phyloP scores from a whole-genome alignment of 2,113 vertebrate species.

The Sterrhoptilus dennistouni region DNA sequence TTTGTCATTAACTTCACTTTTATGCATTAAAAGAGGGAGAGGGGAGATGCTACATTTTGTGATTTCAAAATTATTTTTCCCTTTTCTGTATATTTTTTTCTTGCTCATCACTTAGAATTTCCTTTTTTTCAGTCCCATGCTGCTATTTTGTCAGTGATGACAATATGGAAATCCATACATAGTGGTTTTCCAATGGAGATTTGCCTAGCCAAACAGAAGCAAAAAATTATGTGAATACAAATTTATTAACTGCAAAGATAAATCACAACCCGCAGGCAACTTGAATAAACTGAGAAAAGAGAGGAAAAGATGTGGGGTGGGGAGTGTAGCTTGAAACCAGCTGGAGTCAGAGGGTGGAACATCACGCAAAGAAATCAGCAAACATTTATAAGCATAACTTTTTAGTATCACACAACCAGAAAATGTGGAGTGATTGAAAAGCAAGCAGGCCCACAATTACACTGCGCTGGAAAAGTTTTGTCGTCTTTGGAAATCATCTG shows the following conservation, averaged over 20 bases:
- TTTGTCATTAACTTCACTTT: constrained; percentile 31
- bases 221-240: constrained; percentile 27
- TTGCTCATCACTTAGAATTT: not conserved
- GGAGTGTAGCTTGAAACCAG: not conserved
- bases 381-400: constrained; percentile 29
- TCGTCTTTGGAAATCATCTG: constrained; percentile 15
- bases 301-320: not conserved
- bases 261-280: not conserved
- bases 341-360: not conserved
- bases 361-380: not conserved
- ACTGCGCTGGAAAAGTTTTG: constrained; percentile 11
- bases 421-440: not conserved
- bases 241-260: constrained; percentile 40
- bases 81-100: not conserved
- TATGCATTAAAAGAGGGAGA: constrained; percentile 26
- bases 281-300: not conserved
- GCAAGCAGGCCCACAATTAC: not conserved
- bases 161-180: constrained; percentile 36
- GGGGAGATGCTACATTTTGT: not conserved
- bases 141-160: constrained; percentile 13
- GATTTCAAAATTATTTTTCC: not conserved
- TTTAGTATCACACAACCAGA: not conserved
- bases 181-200: constrained; percentile 39
- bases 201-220: constrained; percentile 14
- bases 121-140: not conserved